Base-by-base conservation (phyloP, 2,797 vertebrate species). In the Toxotes lorentzi region DNA sequence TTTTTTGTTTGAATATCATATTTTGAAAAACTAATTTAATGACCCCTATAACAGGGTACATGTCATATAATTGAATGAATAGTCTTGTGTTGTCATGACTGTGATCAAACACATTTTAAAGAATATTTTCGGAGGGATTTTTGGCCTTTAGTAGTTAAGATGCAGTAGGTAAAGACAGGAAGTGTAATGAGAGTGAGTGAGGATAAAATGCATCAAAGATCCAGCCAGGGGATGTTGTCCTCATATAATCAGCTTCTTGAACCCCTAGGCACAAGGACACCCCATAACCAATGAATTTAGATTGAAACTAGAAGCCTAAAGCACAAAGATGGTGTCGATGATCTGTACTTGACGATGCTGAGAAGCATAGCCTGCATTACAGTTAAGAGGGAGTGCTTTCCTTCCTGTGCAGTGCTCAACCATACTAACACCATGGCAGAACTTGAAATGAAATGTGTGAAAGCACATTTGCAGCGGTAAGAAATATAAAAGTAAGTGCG, bases 401-500 rank as follows among this genome's bases (percentile, higher is more conserved):
- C 69, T 81, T 85, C 70, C 75, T 84, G 27, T 81, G 79, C 30
- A 61, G 7, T 68, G 16, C 70, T 69, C 34, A 65, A 43, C 34
- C 64, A 70, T 40, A 69, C 77, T 40, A 57, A 84, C 85, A 84
- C 68, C 72, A 72, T 16, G n/a, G 23, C 47, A 63, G 19, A 23
- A 51, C 70, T 70, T 58, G 43, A 84, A 83, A 66, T 74, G 32
- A 61, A 61, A 79, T 59, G 83, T 85, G 88, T 81, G 82, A 86
- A 80, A 73, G 21, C 32, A 78, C 70, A 84, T 79, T 70, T 63
- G n/a, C 53, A 70, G 71, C n/a, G 45, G 32, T 63, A 76, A 56
- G 41, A 71, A 72, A 76, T 73, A 68, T 64, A 56, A 51, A 65
- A 68, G 16, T 40, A 60, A 64, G 73, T 54, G 27, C 45, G 73